Evolutionary conservation across 2,797 vertebrate genomes (phyloP).

Genomic region (Buceros bicornis): DNA sequence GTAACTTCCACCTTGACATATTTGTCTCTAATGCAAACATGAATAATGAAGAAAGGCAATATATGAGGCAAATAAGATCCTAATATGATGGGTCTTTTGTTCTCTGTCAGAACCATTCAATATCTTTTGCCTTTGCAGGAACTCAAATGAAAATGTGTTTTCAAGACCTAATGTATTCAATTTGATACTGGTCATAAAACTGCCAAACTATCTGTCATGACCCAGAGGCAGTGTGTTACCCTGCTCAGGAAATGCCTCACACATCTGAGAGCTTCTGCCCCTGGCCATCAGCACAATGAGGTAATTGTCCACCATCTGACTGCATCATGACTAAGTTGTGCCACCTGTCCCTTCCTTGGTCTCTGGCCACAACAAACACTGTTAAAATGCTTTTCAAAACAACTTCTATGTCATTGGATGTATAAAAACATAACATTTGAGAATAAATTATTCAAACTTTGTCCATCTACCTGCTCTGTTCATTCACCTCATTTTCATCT

Average conservation of each 20-base stretch:
- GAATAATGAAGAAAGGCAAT: conserved; percentile 37
- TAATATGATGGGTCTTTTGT: conserved; percentile 24
- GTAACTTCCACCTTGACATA: conserved; percentile 9
- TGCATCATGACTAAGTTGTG: neutral
- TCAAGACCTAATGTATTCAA: conserved; percentile 31
- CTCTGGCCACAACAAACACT: neutral
- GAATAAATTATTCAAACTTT: neutral
- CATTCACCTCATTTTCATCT: accelerated
- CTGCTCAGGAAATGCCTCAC: neutral
- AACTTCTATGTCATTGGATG: neutral
- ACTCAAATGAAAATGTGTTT: conserved; percentile 39
- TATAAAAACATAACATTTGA: neutral
- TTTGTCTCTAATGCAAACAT: conserved; percentile 27
- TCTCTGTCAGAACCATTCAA: conserved; percentile 13
- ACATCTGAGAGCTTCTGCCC: neutral
- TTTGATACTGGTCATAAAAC: conserved; percentile 45
- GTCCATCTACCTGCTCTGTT: neutral
- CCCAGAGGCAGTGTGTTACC: neutral
- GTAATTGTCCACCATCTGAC: neutral
- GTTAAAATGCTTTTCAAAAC: neutral
- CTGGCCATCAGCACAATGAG: neutral
- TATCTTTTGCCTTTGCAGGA: conserved; percentile 15
- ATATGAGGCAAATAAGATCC: conserved; percentile 4
- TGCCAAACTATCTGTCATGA: conserved; percentile 8
- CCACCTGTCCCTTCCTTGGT: neutral